Base-by-base conservation (phyloP, 1,140 invertebrate genomes). In the Drosophila takahashii region DNA sequence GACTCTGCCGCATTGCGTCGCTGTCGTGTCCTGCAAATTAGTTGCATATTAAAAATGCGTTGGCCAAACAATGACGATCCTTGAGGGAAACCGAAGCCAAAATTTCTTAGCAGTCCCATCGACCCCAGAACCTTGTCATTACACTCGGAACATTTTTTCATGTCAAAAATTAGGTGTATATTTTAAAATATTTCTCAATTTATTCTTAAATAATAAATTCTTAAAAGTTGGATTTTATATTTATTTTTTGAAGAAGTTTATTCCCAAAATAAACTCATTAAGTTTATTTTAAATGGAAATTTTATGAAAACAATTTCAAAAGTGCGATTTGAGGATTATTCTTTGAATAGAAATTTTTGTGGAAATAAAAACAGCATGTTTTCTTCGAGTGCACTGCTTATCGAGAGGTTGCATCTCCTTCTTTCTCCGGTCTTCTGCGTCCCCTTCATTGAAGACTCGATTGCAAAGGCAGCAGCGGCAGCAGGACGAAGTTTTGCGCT, bases 41-140 rank as follows among this genome's bases (percentile, higher is more conserved):
- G 85, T 87, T 87, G 85, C 80, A 89, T 87, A 87, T 87, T 89
- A 89, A 87, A 87, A 87, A 89, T 87, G 76, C 50, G 70, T 77
- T 89, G 67, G 60, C 62, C 83, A 87, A 87, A 87, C 83, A 86
- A 86, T 77, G 84, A 79, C 71, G 60, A 73, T 61, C 69, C 34
- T 50, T 39, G 29, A 50, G 61, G 42, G 52, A 51, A 32, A 50
- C 52, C 50, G 51, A 54, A 53, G 61, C 53, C 56, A 45, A 59
- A 50, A 59, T 59, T 42, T 60, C 42, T 42, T 22, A 56, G 48
- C 27, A 56, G 37, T 18, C 44, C 64, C 34, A 39, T 48, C 45
- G 44, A 73, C 22, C 50, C 54, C 45, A 45, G 39, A 18, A 32
- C 42, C 8, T 42, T 50, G 27, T 41, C 7, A 32, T 8, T 9